phyloP scores from a whole-genome alignment of 2,888 invertebrate genomes.

The Drosophila cognata region DNA sequence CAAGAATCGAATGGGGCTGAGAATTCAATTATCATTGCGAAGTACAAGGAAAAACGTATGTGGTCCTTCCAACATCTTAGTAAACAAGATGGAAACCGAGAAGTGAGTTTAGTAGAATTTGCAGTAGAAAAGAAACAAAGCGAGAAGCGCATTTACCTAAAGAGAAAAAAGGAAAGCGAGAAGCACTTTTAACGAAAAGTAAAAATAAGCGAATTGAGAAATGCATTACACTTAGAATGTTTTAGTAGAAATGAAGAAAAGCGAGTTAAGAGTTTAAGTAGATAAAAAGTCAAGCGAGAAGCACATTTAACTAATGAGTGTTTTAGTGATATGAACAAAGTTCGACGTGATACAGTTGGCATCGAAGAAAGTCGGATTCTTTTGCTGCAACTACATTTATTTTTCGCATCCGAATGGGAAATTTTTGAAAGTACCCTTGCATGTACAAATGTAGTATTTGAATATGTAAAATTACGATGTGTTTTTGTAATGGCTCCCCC shows the following conservation, averaged over 20 bases:
- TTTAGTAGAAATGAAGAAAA: neutral
- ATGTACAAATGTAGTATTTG: neutral
- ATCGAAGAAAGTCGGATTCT: neutral
- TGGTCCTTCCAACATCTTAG: neutral
- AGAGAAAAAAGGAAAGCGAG: neutral
- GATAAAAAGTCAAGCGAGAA: neutral
- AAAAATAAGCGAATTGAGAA: neutral
- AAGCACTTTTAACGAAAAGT: neutral
- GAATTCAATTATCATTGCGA: too few species aligned
- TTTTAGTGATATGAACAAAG: neutral
- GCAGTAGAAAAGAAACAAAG: neutral
- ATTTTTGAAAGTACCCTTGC: neutral
- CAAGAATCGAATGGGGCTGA: too few species aligned
- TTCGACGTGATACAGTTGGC: neutral
- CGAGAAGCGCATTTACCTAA: neutral
- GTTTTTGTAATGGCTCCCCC: neutral
- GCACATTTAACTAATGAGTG: too few species aligned
- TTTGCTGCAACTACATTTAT: neutral
- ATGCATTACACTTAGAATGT: neutral
- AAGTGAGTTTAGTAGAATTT: neutral
- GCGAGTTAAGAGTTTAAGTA: too few species aligned
- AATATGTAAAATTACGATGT: neutral
- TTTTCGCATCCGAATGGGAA: neutral
- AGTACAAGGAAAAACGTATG: neutral
- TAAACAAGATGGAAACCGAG: neutral